Evolutionary conservation across 2,888 invertebrate genomes (phyloP), one percentile per base, ranked within the genome.

Genomic region (Drosophila macrothrix): DNA sequence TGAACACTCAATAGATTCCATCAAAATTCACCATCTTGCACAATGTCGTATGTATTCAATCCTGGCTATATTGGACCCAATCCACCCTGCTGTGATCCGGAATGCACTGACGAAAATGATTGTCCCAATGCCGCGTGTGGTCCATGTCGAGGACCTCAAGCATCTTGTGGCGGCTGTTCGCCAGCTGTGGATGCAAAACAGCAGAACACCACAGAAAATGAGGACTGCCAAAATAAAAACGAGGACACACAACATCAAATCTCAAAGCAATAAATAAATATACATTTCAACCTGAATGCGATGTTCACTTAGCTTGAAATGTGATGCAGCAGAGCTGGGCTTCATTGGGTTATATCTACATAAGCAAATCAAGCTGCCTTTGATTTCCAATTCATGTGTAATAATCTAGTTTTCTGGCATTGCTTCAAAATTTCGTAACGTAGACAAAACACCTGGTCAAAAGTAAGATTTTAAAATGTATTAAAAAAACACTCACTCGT

Each of bases 61-160:
- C 84, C 84, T 31, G 90, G 73, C 39, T 89, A 85, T 25, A 87
- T 84, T 63, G 90, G 88, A 16, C 85, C 82, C 43, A 49, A 66
- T 58, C 83, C 88, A 2, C 90, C 84, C 4, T 82, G 85, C 62
- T 89, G 85, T 39, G 83, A 85, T 64, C 56, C 73, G 35, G 67
- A 78, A 0, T 84, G 89, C 41, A 35, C 37, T 0, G 72, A 56
- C 25, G 67, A 41, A n/a, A 56, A 29, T 0, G 46, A 70, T 3
- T 88, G 88, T 33, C 41, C 28, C 9, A 68, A 70, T 56, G 60
- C 79, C 22, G 69, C 72, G 43, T 88, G 88, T 33, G 83, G 73
- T 4, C 83, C 83, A 3, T 84, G 88, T 33, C 73, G 83, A 25
- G 84, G 54, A 37, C 29, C 65, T 0, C 39, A 6, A 4, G 37